phyloP scores from a whole-genome alignment of 2,113 vertebrate genomes.

The Heterotis niloticus region DNA sequence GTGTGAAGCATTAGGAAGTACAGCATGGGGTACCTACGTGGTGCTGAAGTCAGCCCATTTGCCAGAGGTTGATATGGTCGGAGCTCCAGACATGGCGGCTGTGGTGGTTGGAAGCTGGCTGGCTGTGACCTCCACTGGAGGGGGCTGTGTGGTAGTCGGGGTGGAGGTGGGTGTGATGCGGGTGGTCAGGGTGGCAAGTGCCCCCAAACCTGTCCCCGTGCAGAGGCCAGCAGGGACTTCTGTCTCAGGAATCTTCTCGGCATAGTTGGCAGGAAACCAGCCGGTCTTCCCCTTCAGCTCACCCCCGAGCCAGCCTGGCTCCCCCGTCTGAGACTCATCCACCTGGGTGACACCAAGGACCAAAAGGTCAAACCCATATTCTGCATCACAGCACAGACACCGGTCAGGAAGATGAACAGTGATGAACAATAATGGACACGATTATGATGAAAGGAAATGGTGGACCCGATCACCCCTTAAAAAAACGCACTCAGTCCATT shows the following conservation, averaged over 20 bases:
- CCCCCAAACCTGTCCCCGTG: constrained; percentile 47
- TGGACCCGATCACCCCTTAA: too few species aligned
- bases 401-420: not conserved
- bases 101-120: constrained; percentile 36
- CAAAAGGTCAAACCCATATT: not conserved
- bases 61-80: constrained; percentile 67
- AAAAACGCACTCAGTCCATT: too few species aligned
- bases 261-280: constrained; percentile 98
- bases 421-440: not conserved
- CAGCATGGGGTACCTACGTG: constrained; percentile 69
- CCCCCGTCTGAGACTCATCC: constrained; percentile 94
- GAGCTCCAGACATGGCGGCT: constrained; percentile 38
- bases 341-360: constrained; percentile 63
- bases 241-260: constrained; percentile 85
- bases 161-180: constrained; percentile 54
- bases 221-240: constrained; percentile 78
- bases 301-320: constrained; percentile 95
- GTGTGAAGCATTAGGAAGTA: not conserved
- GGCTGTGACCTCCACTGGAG: constrained; percentile 46
- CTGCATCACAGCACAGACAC: not conserved
- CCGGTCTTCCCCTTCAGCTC: constrained; percentile 90
- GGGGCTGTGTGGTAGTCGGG: constrained; percentile 53
- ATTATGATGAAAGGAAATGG: too few species aligned
- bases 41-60: constrained; percentile 99
- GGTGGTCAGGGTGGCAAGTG: constrained; percentile 63